Percentiles rank a stretch among this genome's conserved stretches.
phyloP scores from a whole-genome alignment of 2,888 invertebrate species.

The Dromius quadrimaculatus region DNA sequence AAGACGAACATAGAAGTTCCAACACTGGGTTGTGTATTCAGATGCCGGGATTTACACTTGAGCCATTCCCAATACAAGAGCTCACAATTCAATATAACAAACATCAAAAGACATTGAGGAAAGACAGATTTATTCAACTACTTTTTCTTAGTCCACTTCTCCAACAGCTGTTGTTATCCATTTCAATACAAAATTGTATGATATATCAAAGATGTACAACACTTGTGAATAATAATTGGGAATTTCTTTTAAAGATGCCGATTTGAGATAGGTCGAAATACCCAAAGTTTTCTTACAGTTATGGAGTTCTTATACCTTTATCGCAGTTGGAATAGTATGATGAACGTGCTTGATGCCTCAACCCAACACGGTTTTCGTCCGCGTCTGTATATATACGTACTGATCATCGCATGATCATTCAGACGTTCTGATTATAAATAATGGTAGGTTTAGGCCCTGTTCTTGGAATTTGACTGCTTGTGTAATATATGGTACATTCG shows the following conservation, averaged over 20 bases:
- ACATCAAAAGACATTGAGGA: no score
- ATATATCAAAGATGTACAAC: no score
- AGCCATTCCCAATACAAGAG: not conserved
- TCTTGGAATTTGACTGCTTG: slow-evolving; percentile 44
- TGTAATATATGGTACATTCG: slow-evolving; percentile 36
- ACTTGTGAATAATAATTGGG: no score
- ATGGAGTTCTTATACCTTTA: slow-evolving; percentile 10
- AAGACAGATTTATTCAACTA: no score
- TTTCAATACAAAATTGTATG: no score
- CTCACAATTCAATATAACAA: no score
- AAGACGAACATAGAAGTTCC: not conserved
- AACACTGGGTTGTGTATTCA: no score
- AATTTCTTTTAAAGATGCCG: no score
- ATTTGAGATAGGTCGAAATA: not conserved
- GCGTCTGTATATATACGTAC: slow-evolving; percentile 13
- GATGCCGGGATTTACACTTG: no score
- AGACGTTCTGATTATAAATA: slow-evolving; percentile 47
- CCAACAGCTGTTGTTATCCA: no score
- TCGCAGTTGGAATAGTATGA: slow-evolving; percentile 11
- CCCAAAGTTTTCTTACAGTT: not conserved
- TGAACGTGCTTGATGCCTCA: slow-evolving; percentile 17
- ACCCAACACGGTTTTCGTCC: slow-evolving; percentile 15
- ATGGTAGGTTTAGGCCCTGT: slow-evolving; percentile 41
- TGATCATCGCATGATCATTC: slow-evolving; percentile 39
- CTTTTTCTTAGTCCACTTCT: no score